Evolutionary conservation across 2,797 vertebrate genomes (phyloP).

Genomic region (Borostomias antarcticus): DNA sequence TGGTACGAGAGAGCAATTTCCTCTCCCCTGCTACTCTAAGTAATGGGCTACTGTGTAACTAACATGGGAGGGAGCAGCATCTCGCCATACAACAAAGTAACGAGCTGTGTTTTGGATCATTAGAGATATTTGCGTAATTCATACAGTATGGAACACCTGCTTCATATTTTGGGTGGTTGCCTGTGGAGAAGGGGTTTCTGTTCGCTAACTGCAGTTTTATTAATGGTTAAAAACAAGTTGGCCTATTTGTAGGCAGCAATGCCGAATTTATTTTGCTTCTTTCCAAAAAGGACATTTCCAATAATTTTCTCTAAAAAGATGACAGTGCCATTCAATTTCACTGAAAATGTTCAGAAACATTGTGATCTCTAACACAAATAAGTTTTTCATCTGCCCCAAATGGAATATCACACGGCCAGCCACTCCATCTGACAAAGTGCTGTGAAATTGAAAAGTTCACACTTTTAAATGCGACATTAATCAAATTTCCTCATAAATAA

Average conservation of each 20-base stretch:
- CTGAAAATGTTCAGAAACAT: constrained; percentile 22
- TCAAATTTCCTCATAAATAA: constrained; percentile 33
- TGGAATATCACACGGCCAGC: constrained; percentile 7
- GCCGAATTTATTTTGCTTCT: neutral
- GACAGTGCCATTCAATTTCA: constrained; percentile 23
- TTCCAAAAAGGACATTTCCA: neutral
- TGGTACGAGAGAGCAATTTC: constrained; percentile 30
- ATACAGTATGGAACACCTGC: constrained; percentile 69
- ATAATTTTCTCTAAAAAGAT: neutral
- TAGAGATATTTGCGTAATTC: constrained; percentile 63
- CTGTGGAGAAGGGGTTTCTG: no score
- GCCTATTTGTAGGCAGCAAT: neutral
- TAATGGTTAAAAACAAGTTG: neutral
- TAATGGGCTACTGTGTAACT: constrained; percentile 56
- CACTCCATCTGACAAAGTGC: constrained; percentile 22
- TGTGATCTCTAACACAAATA: constrained; percentile 17
- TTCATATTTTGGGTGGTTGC: constrained; percentile 33
- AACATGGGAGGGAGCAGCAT: constrained; percentile 38
- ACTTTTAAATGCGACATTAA: constrained; percentile 33
- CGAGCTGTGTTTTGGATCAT: constrained; percentile 57
- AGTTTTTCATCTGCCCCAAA: constrained; percentile 24
- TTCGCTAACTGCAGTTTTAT: neutral
- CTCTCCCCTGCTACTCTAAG: constrained; percentile 31
- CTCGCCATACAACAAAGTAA: constrained; percentile 49
- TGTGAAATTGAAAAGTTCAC: constrained; percentile 34